phyloP scores from a whole-genome alignment of 2,113 vertebrate species.

The Mus spicilegus region DNA sequence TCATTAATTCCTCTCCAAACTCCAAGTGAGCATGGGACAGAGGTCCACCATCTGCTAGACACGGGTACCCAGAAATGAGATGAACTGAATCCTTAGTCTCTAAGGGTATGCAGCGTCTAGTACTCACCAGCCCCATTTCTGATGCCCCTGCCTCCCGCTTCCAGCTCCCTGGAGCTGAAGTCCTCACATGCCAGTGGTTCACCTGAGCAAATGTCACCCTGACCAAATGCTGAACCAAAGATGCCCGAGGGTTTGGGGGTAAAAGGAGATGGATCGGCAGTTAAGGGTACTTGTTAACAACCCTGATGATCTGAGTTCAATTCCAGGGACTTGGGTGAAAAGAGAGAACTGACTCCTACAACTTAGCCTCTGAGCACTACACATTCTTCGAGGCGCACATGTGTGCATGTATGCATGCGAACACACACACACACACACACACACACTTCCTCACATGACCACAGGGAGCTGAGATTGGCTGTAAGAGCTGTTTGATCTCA shows the following conservation, averaged over 20 bases:
- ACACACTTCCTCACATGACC: conserved; percentile 45
- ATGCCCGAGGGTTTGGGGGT: neutral
- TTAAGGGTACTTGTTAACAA: neutral
- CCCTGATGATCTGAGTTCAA: neutral
- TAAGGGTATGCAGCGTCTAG: neutral
- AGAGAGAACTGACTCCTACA: neutral
- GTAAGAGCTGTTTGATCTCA: conserved; percentile 73
- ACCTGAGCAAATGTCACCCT: neutral
- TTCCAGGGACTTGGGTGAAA: neutral
- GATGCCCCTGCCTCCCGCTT: neutral
- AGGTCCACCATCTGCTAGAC: neutral
- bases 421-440: too few relatives aligned
- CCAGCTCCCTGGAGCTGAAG: neutral
- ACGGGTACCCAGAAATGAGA: neutral
- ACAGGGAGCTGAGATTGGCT: conserved; percentile 63
- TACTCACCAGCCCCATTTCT: neutral
- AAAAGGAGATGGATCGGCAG: neutral
- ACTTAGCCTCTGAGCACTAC: neutral
- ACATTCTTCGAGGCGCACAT: too few relatives aligned
- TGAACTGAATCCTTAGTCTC: neutral
- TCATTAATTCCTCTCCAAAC: neutral
- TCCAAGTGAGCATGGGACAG: neutral
- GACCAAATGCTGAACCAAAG: neutral
- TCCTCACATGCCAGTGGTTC: neutral
- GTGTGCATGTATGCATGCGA: accelerated